Percentiles rank a stretch among this genome's conserved stretches.
Conservation (phyloP, 2,888 invertebrate genomes). For the Apamea crenata region DNA sequence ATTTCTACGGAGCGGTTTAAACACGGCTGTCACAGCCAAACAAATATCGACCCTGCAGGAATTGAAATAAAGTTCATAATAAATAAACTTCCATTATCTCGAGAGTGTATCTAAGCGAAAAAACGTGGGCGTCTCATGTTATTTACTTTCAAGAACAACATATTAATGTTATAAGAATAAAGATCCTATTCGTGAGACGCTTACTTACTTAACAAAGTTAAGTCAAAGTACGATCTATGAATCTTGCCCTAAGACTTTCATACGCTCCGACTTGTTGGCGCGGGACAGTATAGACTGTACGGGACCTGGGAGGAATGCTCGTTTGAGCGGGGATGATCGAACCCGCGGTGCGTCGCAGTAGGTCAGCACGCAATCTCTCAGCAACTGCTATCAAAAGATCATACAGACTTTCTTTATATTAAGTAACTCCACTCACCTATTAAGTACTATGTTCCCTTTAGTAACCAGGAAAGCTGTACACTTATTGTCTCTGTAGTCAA, state of each 20-base stretch:
- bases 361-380: neutral
- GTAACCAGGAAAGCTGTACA: constrained; percentile 86
- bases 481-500: constrained; percentile 86
- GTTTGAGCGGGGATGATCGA: neutral
- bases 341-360: neutral
- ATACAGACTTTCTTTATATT: too few species aligned
- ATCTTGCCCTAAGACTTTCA: neutral
- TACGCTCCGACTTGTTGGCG: neutral
- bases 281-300: too few species aligned
- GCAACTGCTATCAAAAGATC: neutral
- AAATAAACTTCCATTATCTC: neutral
- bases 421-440: constrained; percentile 74
- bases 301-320: neutral
- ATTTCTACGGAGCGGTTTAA: too few species aligned
- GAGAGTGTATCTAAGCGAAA: neutral
- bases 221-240: neutral
- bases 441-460: constrained; percentile 84
- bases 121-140: neutral
- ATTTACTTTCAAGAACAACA: neutral
- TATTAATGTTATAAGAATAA: too few species aligned
- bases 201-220: too few species aligned
- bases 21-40: neutral
- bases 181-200: neutral
- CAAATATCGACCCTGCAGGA: neutral
- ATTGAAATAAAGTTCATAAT: neutral